These are phyloP conservation scores for Thymelicus acteon DNA, from an alignment of 2,888 invertebrate genomes.

Conservation along the genomic window DNA sequence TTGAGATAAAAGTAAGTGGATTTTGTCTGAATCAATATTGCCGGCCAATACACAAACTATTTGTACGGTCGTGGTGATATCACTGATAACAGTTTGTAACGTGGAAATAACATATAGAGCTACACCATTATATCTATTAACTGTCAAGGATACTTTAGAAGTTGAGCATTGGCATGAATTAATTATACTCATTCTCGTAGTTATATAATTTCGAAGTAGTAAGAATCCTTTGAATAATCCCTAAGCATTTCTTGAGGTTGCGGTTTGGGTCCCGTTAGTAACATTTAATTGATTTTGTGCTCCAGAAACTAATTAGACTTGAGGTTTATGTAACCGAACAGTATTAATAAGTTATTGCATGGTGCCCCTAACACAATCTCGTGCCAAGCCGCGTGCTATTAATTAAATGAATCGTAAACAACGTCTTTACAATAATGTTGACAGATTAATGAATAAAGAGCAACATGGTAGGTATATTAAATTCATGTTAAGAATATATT, in stretches of 20 bases:
- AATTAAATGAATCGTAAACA: conserved; percentile 36
- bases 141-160: neutral
- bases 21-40: conserved; percentile 11
- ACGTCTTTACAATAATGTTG: conserved; percentile 17
- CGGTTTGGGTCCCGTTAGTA: conserved; percentile 63
- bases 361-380: conserved; percentile 62
- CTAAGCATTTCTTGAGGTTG: conserved; percentile 72
- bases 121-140: neutral
- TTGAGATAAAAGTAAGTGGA: conserved; percentile 25
- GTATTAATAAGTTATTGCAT: conserved; percentile 68
- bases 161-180: conserved; percentile 29
- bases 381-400: conserved; percentile 55
- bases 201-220: conserved; percentile 40
- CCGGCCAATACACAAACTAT: neutral
- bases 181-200: conserved; percentile 38
- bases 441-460: conserved; percentile 21
- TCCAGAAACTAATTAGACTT: conserved; percentile 81
- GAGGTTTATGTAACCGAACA: conserved; percentile 76
- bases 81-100: neutral
- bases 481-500: too few species aligned
- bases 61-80: neutral
- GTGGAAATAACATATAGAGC: neutral
- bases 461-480: neutral
- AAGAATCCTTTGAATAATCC: conserved; percentile 66
- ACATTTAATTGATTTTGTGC: conserved; percentile 81